phyloP scores from a whole-genome alignment of 2,113 vertebrate species.

The Cygnus buccinator region DNA sequence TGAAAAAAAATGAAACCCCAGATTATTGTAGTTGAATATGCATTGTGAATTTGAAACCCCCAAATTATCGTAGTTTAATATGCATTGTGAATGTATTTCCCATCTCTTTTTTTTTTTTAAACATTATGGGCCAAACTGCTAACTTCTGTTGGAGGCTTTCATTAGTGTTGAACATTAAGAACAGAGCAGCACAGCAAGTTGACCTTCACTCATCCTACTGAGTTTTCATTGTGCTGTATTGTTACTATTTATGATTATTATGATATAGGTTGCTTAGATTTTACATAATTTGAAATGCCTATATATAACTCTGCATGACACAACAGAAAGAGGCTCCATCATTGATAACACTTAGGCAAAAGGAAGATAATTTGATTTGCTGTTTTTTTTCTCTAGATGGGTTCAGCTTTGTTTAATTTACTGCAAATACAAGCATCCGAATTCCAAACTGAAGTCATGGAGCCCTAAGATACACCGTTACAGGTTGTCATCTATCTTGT shows the following conservation, averaged over 20 bases:
- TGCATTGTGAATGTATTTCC: slow-evolving; percentile 19
- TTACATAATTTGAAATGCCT: slow-evolving; percentile 45
- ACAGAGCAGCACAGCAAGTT: slow-evolving; percentile 44
- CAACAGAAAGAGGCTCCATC: slow-evolving; percentile 61
- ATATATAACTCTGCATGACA: slow-evolving; percentile 61
- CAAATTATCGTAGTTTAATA: background rate
- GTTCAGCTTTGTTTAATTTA: slow-evolving; percentile 77
- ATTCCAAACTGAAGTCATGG: slow-evolving; percentile 76
- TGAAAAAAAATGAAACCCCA: background rate
- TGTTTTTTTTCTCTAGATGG: slow-evolving; percentile 74
- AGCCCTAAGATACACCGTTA: slow-evolving; percentile 75
- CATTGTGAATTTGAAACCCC: background rate
- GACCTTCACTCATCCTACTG: background rate
- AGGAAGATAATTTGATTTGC: slow-evolving; percentile 71
- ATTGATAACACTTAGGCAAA: slow-evolving; percentile 61
- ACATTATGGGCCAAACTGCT: background rate
- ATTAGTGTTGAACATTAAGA: background rate
- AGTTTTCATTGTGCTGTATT: slow-evolving; percentile 47
- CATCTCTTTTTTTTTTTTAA: background rate
- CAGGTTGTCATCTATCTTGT: slow-evolving; percentile 76
- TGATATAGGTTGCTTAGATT: slow-evolving; percentile 33
- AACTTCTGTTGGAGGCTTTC: background rate
- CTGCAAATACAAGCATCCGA: slow-evolving; percentile 72
- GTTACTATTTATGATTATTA: background rate
- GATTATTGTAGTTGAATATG: background rate